These are phyloP conservation scores for Saguinus midas DNA, from an alignment of 2,113 vertebrate genomes.

Conservation along the genomic window DNA sequence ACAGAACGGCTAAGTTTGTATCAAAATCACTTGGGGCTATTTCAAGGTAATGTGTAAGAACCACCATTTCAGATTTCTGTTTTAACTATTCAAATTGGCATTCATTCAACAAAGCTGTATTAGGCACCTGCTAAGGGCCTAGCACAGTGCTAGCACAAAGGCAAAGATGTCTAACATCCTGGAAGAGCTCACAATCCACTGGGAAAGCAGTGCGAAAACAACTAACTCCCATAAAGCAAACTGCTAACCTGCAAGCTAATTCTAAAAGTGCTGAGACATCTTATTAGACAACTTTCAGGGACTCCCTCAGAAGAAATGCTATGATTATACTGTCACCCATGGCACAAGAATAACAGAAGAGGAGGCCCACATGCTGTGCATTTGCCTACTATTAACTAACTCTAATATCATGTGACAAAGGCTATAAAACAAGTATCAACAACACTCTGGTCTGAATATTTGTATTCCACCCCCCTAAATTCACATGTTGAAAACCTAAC, in stretches of 20 bases:
- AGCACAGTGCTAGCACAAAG: background rate
- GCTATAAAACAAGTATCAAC: background rate
- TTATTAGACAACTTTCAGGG: no score
- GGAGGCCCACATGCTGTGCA: accelerated
- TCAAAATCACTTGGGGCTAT: background rate
- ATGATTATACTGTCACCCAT: accelerated
- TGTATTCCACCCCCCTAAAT: background rate
- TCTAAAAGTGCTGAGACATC: no score
- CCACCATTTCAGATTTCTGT: background rate
- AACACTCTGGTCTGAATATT: background rate
- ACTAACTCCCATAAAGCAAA: background rate
- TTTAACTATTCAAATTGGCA: background rate
- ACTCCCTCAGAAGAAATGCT: background rate
- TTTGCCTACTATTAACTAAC: background rate
- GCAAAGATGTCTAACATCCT: background rate
- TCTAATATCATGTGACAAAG: background rate
- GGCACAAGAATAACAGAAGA: background rate
- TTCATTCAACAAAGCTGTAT: background rate
- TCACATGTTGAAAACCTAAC: background rate
- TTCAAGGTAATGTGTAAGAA: background rate
- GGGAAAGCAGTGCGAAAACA: background rate
- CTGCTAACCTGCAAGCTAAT: background rate
- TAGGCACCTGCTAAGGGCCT: background rate
- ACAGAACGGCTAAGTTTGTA: background rate
- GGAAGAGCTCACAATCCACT: background rate